These are phyloP conservation scores for Hypsibius dujardini DNA, from an alignment of 1,140 invertebrate species.

Conservation along the genomic window DNA sequence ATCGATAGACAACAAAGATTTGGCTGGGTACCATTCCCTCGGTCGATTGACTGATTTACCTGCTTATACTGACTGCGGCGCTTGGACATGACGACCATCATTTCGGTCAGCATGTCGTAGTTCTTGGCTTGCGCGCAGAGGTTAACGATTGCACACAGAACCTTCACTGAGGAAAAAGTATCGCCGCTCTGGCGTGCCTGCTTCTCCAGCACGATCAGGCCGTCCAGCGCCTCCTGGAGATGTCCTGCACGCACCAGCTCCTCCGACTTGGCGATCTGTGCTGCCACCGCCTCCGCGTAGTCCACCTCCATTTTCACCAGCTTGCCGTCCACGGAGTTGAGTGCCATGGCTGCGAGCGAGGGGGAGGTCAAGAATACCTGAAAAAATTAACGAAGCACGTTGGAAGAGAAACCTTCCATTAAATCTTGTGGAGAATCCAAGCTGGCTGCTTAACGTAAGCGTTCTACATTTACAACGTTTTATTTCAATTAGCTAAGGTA, in stretches of 20 bases:
- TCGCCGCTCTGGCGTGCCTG: conserved; percentile 81
- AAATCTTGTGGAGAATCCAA: no score
- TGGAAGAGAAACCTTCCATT: no score
- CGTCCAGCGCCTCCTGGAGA: conserved; percentile 77
- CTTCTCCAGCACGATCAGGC: conserved; percentile 76
- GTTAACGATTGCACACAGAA: conserved; percentile 82
- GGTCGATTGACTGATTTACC: conserved; percentile 26
- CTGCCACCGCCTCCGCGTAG: conserved; percentile 74
- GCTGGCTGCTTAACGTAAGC: no score
- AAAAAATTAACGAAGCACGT: no score
- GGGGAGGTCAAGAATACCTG: no score
- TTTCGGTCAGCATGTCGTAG: conserved; percentile 81
- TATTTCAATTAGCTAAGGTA: no score
- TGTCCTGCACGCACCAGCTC: conserved; percentile 67
- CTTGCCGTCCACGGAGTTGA: conserved; percentile 26
- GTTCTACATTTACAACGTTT: no score
- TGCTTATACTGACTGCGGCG: conserved; percentile 89
- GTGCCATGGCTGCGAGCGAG: not conserved
- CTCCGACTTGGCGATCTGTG: conserved; percentile 78
- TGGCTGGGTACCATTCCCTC: no score
- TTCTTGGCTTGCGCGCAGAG: conserved; percentile 83
- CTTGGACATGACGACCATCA: conserved; percentile 75
- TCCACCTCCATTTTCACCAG: conserved; percentile 83
- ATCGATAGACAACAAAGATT: no score
- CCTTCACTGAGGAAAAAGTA: conserved; percentile 75